A percentile compares a stretch with the other conserved stretches of the same genome.
These are phyloP conservation scores for Uropsilus gracilis DNA, from an alignment of 2,113 vertebrate genomes.

Conservation along the genomic window DNA sequence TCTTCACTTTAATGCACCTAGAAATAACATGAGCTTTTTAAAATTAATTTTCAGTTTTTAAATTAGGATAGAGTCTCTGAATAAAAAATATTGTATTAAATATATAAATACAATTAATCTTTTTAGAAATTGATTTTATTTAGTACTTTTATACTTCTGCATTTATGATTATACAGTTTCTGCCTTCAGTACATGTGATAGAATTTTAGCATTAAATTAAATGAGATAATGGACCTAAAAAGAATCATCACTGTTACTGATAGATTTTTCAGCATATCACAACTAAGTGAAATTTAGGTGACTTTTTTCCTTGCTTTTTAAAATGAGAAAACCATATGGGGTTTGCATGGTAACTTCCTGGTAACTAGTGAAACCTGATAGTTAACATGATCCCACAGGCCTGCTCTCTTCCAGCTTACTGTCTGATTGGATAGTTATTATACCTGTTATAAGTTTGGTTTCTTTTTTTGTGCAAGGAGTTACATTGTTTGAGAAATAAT, in stretches of 20 bases:
- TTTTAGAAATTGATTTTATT: constrained; percentile 33
- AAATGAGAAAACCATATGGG: neutral
- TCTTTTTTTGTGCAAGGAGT: neutral
- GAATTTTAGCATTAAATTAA: neutral
- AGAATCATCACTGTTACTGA: neutral
- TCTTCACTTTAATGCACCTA: neutral
- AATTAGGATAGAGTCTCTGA: constrained; percentile 23
- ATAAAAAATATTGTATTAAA: constrained; percentile 23
- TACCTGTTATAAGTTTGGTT: constrained; percentile 16
- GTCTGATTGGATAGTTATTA: neutral
- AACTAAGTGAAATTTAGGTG: neutral
- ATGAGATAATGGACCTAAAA: neutral
- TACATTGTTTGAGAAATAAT: neutral
- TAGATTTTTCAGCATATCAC: neutral
- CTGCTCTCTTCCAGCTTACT: neutral
- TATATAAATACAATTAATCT: neutral
- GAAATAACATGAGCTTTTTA: neutral
- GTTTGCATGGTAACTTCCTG: neutral
- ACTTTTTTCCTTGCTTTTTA: neutral
- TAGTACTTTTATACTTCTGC: neutral
- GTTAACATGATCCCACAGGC: neutral
- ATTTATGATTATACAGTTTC: neutral
- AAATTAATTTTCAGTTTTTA: neutral
- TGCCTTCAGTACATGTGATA: neutral
- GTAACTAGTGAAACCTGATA: neutral